These are phyloP conservation scores for Hippasteria phrygiana DNA, from an alignment of 53 echinoderm and acorn worm species.

Conservation along the genomic window DNA sequence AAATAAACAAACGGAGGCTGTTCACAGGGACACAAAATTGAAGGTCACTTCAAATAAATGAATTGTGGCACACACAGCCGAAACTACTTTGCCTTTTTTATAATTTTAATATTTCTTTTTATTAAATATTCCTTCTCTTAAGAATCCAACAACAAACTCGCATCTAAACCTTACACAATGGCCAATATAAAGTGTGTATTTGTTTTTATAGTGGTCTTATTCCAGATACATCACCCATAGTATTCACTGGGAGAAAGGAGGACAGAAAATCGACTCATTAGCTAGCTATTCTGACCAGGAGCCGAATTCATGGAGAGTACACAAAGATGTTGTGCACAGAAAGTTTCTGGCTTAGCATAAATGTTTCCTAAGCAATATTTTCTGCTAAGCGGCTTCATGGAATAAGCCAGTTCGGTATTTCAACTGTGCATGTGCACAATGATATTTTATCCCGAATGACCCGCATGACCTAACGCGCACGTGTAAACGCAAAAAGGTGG, in stretches of 20 bases:
- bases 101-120: not conserved
- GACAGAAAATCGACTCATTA: not conserved
- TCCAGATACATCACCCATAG: not conserved
- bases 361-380: no score
- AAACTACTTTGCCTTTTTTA: not conserved
- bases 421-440: no score
- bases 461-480: no score
- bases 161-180: conserved; percentile 18
- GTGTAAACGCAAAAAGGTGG: no score
- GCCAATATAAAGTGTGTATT: conserved; percentile 32
- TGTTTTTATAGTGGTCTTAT: conserved; percentile 1
- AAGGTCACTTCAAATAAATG: not conserved
- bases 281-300: no score
- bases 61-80: not conserved
- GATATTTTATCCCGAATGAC: no score
- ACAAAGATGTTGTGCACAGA: no score
- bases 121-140: conserved; percentile 21
- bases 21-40: not conserved
- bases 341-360: no score
- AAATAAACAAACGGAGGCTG: no score
- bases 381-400: no score
- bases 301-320: no score
- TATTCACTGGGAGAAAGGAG: not conserved
- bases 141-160: not conserved
- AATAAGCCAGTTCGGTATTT: no score